A percentile compares a stretch with the other conserved stretches of the same genome.
Evolutionary conservation across 2,113 vertebrate species (phyloP).

Genomic region (Aldabrachelys gigantea): DNA sequence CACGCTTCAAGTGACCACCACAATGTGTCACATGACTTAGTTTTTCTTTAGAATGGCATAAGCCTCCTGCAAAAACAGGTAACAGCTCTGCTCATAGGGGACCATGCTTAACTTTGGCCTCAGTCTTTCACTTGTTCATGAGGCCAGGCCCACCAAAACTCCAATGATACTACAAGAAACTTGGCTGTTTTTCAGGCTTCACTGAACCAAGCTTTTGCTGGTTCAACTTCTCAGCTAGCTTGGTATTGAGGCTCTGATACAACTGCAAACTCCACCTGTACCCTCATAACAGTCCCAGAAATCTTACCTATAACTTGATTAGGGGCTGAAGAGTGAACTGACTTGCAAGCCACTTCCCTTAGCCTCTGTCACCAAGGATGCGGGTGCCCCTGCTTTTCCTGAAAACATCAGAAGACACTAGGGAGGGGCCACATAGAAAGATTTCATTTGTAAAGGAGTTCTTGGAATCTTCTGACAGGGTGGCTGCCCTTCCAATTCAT

Average conservation of each 20-base stretch:
- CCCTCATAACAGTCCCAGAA: slow-evolving; percentile 58
- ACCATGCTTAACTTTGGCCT: slow-evolving; percentile 34
- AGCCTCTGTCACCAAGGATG: no score
- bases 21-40: no score
- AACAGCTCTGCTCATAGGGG: not conserved
- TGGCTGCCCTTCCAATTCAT: not conserved
- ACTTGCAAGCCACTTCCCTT: not conserved
- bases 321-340: slow-evolving; percentile 11
- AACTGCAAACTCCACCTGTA: slow-evolving; percentile 37
- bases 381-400: not conserved
- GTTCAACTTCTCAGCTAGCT: slow-evolving; percentile 44
- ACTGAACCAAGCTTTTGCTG: slow-evolving; percentile 45
- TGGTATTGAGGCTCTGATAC: slow-evolving; percentile 64
- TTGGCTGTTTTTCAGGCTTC: slow-evolving; percentile 28
- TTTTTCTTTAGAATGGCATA: not conserved
- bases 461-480: not conserved
- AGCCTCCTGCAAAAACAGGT: slow-evolving; percentile 21
- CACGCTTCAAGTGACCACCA: no score
- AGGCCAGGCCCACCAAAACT: slow-evolving; percentile 57
- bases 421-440: not conserved
- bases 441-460: not conserved
- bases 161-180: slow-evolving; percentile 44
- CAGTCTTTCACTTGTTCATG: slow-evolving; percentile 51
- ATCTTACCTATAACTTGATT: slow-evolving; percentile 50
- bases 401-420: not conserved